Conservation (phyloP, 2,113 vertebrate genomes). For the Malurus melanocephalus region DNA sequence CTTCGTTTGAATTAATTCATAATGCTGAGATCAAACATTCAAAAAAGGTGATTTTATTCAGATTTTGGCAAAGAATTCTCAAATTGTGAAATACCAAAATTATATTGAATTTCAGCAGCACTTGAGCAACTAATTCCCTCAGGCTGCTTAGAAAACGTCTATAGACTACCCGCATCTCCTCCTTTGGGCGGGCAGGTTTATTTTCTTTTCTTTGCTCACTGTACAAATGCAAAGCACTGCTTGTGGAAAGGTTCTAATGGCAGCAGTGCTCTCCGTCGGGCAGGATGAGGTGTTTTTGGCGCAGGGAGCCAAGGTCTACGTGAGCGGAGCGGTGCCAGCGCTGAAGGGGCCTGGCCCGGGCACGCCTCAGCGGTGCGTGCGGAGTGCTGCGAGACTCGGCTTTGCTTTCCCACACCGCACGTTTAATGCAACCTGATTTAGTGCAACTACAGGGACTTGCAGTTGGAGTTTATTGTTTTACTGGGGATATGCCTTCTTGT, state of each 20-base stretch:
- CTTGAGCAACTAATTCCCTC: neutral
- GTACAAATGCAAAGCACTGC: neutral
- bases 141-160: neutral
- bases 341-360: neutral
- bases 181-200: neutral
- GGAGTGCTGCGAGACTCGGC: neutral
- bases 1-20: neutral
- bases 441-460: neutral
- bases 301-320: accelerated
- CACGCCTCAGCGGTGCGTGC: neutral
- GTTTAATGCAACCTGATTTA: accelerated
- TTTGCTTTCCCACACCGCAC: neutral
- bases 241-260: neutral
- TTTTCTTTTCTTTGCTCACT: neutral
- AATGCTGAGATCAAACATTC: neutral
- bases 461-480: neutral
- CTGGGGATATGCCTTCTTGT: neutral
- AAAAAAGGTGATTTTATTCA: neutral
- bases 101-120: neutral
- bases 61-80: neutral
- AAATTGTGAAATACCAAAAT: neutral
- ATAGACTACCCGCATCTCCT: neutral
- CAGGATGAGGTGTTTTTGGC: neutral
- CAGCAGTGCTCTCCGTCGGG: neutral
- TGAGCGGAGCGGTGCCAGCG: neutral